These are phyloP conservation scores for Muscina levida DNA, from an alignment of 2,888 invertebrate species.

Conservation along the genomic window DNA sequence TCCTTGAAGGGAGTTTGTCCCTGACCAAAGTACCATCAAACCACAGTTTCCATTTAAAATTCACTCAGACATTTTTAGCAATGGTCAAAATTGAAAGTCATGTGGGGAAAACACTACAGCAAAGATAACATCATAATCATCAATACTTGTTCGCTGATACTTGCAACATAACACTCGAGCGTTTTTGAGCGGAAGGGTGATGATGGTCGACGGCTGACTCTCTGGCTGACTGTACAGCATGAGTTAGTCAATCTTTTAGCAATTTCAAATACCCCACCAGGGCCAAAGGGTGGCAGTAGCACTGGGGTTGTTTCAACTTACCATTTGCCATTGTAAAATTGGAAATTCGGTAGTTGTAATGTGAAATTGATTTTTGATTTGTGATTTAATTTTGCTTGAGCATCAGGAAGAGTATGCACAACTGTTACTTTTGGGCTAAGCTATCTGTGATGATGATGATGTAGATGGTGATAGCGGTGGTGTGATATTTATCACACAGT, in stretches of 20 bases:
- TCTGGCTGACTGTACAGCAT: background rate
- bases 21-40: too few relatives aligned
- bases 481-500: background rate
- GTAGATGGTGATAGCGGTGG: background rate
- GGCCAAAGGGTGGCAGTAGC: background rate
- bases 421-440: conserved; percentile 1
- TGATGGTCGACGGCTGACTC: background rate
- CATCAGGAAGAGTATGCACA: conserved; percentile 8
- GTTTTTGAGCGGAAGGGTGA: too few relatives aligned
- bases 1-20: too few relatives aligned
- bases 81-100: conserved; percentile 24
- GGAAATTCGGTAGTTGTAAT: conserved; percentile 71
- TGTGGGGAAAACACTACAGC: conserved; percentile 3
- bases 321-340: conserved; percentile 68
- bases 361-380: conserved; percentile 79
- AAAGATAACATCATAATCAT: conserved; percentile 55
- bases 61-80: background rate
- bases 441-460: background rate
- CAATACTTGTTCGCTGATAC: background rate
- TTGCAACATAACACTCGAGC: too few relatives aligned
- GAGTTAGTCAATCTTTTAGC: conserved; percentile 46
- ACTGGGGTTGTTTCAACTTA: conserved; percentile 43
- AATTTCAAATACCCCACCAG: conserved; percentile 12
- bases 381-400: conserved; percentile 77
- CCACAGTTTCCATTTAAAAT: conserved; percentile 7